Evolutionary conservation across 2,888 invertebrate species (phyloP), one percentile per base, ranked within the genome.

Genomic region (Drosophila cognata): DNA sequence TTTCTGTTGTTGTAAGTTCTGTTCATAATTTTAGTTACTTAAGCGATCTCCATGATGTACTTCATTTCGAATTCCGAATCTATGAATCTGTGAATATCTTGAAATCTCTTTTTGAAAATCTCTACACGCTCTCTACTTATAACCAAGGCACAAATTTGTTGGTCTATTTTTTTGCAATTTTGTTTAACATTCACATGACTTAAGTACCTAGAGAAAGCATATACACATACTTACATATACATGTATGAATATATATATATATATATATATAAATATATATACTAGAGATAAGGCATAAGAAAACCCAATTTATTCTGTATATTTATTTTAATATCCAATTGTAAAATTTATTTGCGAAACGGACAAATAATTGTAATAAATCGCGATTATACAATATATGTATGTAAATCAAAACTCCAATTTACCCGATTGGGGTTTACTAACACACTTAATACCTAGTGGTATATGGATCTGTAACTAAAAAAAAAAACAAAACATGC

Each of bases 191-290:
- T 73, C 52, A 75, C 50, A 81, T 75, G 79, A 85, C 88, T 81
- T 87, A 77, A 71, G 89, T 85, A 85, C 89, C 85, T 89, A 89
- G 84, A 84, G 74, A 79, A 88, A 68, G 66, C 71, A 87, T 76
- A 83, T 66, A 75, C 46, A 77, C 59, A 81, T 63, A 64, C 28
- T 71, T 36, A 79, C 35, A 69, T 43, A 62, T 33, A 68, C 18
- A 70, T 61, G 70, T 46, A 74, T 57, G 72, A 58, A 62, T n/a
- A 71, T 28, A 69, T 41, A 73, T 41, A 38, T 29, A 52, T 52
- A 33, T 41, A 61, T 38, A 48, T 57, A 67, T 73, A 33, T 41
- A 61, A 35, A 48, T 57, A 67, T 73, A 65, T 66, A 70, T 66
- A 71, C 1, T 77, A 77, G 58, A 43, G n/a, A 28, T 73, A 82